Conservation (phyloP, 2,113 vertebrate genomes). For the Dipodomys spectabilis region DNA sequence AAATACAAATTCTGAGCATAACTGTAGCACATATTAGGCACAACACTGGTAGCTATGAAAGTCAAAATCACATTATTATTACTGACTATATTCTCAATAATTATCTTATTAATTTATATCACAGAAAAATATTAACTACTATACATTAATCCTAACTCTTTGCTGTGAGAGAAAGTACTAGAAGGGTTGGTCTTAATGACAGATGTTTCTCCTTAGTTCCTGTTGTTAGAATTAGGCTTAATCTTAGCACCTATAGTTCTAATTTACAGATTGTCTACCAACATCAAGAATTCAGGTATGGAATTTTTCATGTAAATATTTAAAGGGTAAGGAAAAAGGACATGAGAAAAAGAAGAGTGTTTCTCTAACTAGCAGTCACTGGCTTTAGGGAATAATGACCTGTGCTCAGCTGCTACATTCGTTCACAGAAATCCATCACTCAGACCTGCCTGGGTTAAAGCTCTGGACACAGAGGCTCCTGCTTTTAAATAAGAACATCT, state of each 20-base stretch:
- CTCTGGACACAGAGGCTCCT: background rate
- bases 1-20: background rate
- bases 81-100: background rate
- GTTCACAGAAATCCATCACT: background rate
- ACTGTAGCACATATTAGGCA: background rate
- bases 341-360: background rate
- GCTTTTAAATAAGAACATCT: background rate
- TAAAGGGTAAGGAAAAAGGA: slow-evolving; percentile 3
- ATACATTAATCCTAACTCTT: background rate
- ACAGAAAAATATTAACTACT: slow-evolving; percentile 20
- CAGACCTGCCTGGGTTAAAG: background rate
- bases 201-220: background rate
- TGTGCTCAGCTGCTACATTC: background rate
- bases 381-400: background rate
- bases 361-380: background rate
- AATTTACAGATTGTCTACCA: background rate
- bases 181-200: background rate
- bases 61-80: background rate
- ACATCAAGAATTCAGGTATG: background rate
- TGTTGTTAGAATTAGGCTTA: background rate
- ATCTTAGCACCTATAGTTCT: background rate
- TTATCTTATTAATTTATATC: background rate
- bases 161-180: background rate
- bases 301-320: background rate
- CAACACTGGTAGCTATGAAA: background rate